Evolutionary conservation across 2,797 vertebrate genomes (phyloP), one percentile per base, ranked within the genome.

Genomic region (Borostomias antarcticus): DNA sequence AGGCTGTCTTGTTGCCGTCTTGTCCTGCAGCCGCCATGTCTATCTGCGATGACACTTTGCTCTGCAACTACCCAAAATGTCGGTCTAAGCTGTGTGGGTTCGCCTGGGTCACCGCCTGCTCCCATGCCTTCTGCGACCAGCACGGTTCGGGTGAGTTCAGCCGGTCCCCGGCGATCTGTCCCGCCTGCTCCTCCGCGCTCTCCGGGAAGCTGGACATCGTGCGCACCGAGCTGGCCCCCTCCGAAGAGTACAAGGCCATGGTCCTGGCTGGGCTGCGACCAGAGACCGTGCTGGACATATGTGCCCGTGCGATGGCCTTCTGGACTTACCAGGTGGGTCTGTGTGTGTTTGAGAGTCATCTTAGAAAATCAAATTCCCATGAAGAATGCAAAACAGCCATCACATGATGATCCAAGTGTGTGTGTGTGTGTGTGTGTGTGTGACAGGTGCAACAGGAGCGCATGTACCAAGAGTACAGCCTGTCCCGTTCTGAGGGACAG

Each of bases 161-260:
- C 74, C 91, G 87, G 26, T 94, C 93, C 0, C 94, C 95, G 0
- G 92, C 93, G 48, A 78, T 92, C 77, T 97, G 95, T 73, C 95
- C 95, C 0, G 94, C 94, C 7, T 97, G 96, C 68, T 93, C 90
- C 54, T 95, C 93, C 15, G 88, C 93, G 0, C 91, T 96, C 48
- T 94, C 95, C 1, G 94, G 94, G 37, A 96, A 95, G 74, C 72
- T 95, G 71, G 95, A 96, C 85, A 95, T 95, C 3, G 87, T 95
- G n/a, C 92, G 94, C 62, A 94, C 91, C 0, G 94, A 96, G 77
- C 88, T 96, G 50, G 89, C 88, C 0, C 95, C 95, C 0, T 93
- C 95, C 0, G 95, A 97, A 69, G 93, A 95, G 62, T 95, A 95
- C 80, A 97, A 96, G 79, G 93, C 95, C 47, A 95, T 97, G 93